Base-by-base conservation (phyloP, 2,113 vertebrate genomes). In the Xenopus borealis region DNA sequence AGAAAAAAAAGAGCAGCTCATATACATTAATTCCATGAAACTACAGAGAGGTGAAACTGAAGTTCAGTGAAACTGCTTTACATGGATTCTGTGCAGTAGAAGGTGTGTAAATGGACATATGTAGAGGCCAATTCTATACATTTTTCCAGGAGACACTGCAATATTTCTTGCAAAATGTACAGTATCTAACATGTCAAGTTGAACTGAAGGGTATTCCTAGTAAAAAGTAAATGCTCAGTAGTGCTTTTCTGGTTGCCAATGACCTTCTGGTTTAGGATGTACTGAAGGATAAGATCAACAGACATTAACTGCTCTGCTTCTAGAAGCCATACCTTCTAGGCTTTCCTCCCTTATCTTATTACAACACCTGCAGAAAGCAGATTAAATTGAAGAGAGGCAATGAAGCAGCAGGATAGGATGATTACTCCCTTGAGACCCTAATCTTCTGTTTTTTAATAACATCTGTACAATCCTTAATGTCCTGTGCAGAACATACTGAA, bases 401-500 rank as follows among this genome's bases (percentile, higher is more conserved):
- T 80, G 81, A 82, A 86, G 83, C 76, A 87, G 83, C 81, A 8
- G 16, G 80, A 78, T 78, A 78, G 76, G 75, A 75, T 86, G 83
- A 86, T 83, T 84, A 78, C 82, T 79, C 83, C 81, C 86, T 65
- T 0, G 80, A 85, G 87, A 86, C 79, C 75, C 76, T 88, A 88
- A 88, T 90, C 88, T 88, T 84, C 80, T 69, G 66, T 81, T 82
- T 85, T 85, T 88, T 86, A 84, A 85, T 76, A 82, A 80, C 83
- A 82, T 82, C 81, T 87, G 83, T 78, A 82, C 84, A 85, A 78
- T 66, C 78, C 82, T 79, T 81, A 62, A 80, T 80, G 83, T 85
- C 82, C 84, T 87, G 81, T 86, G 80, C 83, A 79, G 80, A 84
- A 84, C 19, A 0, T 57, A 12, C 78, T 44, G 76, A 88, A 86